A percentile compares a stretch with the other conserved stretches of the same genome.
phyloP scores from a whole-genome alignment of 1,140 invertebrate species.

The Cydia fagiglandana region DNA sequence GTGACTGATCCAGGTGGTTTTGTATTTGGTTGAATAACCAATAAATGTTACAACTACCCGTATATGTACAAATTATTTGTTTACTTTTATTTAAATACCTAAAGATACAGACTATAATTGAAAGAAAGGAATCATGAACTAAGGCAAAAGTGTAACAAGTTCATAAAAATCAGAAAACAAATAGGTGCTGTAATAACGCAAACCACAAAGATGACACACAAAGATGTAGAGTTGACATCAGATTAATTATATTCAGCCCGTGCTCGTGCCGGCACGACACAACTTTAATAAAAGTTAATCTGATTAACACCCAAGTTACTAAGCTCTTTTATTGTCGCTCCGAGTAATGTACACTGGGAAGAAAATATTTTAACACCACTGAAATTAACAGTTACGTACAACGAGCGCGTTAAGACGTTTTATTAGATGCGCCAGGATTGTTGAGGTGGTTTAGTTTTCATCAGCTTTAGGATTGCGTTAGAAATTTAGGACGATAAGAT shows the following conservation, averaged over 20 bases:
- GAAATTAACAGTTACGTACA: constrained; percentile 27
- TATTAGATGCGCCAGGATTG: constrained; percentile 7
- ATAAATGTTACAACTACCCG: too few species aligned
- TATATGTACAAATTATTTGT: too few species aligned
- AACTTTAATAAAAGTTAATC: constrained; percentile 59
- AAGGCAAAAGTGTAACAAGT: constrained; percentile 6
- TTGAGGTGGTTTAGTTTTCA: neutral
- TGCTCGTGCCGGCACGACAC: constrained; percentile 39
- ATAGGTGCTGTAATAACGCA: constrained; percentile 24
- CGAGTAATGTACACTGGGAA: constrained; percentile 35
- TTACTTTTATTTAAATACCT: too few species aligned
- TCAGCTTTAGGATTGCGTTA: neutral
- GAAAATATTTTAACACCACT: constrained; percentile 38
- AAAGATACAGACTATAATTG: too few species aligned
- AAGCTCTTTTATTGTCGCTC: constrained; percentile 46
- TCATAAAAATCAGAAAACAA: neutral
- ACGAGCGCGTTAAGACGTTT: constrained; percentile 27
- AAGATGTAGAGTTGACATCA: constrained; percentile 25
- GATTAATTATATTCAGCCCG: constrained; percentile 36
- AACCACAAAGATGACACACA: constrained; percentile 14
- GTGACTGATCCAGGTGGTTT: too few species aligned
- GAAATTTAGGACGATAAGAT: neutral
- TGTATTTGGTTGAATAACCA: too few species aligned
- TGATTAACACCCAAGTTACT: constrained; percentile 53
- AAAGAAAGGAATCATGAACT: neutral